phyloP scores from a whole-genome alignment of 2,797 vertebrate genomes.

The Oophaga sylvatica region DNA sequence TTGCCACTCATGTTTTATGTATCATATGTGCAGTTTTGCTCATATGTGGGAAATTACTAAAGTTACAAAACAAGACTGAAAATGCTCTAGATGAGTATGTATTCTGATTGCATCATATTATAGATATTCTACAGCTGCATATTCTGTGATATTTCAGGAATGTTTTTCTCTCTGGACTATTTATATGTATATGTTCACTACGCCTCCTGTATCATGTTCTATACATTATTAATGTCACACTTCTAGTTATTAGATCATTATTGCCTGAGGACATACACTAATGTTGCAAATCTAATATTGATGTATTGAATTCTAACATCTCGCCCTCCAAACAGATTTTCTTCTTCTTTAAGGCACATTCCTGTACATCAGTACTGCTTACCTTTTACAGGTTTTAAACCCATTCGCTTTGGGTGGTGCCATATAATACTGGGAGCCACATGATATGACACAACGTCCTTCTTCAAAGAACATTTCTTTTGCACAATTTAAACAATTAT shows the following conservation, averaged over 20 bases:
- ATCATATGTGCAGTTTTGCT: background rate
- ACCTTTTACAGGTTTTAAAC: conserved; percentile 90
- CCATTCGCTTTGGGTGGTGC: conserved; percentile 82
- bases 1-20: background rate
- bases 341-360: background rate
- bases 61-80: too few species aligned
- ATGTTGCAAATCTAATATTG: background rate
- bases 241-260: background rate
- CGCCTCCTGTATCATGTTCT: background rate
- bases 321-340: background rate
- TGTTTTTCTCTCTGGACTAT: background rate
- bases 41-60: background rate
- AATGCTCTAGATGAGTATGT: background rate
- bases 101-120: background rate
- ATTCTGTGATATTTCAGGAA: background rate
- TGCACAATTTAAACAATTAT: conserved; percentile 90
- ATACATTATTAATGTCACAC: background rate
- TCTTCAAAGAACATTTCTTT: conserved; percentile 89
- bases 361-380: conserved; percentile 64
- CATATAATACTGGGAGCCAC: conserved; percentile 86
- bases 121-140: background rate
- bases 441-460: conserved; percentile 87
- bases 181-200: background rate
- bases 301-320: background rate
- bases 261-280: background rate